Evolutionary conservation across 2,113 vertebrate species (phyloP), one percentile per base, ranked within the genome.

Genomic region (Ginglymostoma cirratum): DNA sequence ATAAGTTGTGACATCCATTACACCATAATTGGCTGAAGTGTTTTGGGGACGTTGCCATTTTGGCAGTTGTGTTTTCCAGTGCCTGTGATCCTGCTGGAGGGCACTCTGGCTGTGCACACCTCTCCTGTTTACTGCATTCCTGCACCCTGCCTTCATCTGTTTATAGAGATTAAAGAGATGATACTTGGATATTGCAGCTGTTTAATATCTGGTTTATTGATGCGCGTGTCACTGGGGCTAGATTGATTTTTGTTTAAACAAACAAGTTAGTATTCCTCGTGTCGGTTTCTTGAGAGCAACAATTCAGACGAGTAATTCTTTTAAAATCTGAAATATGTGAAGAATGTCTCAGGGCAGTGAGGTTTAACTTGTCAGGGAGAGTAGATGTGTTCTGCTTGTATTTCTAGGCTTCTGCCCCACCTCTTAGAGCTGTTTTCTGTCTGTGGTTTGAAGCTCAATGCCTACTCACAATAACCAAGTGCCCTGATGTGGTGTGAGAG

Each of bases 121-220:
- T 70, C 92, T 70, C 66, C 67, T 94, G 92, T 94, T 94, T 94
- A 69, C 23, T 66, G 48, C 92, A 70, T 94, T 70, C 92, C 92
- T 94, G 6, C 19, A 4, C 34, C 3, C 92, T 70, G 65, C 30
- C 66, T 48, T 70, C 66, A 45, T 70, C 66, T 12, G 8, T 45
- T 70, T 38, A 72, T 72, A n/a, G 66, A 65, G 23, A 8, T 23
- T 38, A 72, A 8, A 21, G 66, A 65, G 23, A 8, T 3, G 4
- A 21, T 30, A 14, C 66, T 45, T 24, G 8, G 65, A 5, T 24
- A 14, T 30, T 30, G n/a, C 92, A 27, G n/a, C 24, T 10, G 23
- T 14, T 94, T 45, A 12, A 27, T 70, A 70, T 27, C 67, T 70
- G 4, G 6, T 65, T 34, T 30, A 30, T 65, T 7, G 45, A 1